Evolutionary conservation across 2,113 vertebrate genomes (phyloP).

Genomic region (Oryzias melastigma): DNA sequence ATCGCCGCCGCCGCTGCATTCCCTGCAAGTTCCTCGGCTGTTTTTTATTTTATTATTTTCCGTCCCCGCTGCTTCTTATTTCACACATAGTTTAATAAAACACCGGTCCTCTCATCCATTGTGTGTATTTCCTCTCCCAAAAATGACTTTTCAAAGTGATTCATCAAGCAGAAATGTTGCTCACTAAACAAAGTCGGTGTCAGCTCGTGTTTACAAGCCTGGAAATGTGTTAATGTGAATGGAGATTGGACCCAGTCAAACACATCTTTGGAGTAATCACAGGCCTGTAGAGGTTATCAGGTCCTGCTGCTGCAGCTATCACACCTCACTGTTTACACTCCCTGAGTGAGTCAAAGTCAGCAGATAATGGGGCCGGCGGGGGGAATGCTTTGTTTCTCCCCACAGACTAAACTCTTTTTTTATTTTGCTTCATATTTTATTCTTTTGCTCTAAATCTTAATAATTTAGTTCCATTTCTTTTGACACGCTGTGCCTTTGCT

Average conservation of each 20-base stretch:
- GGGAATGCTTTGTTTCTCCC: background rate
- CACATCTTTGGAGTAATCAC: slow-evolving; percentile 1
- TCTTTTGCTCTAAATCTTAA: slow-evolving; percentile 22
- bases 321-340: background rate
- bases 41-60: background rate
- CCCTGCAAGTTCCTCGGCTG: background rate
- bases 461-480: slow-evolving; percentile 65
- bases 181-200: background rate
- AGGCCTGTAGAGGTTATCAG: slow-evolving; percentile 12
- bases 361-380: background rate
- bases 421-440: no score
- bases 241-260: slow-evolving; percentile 6
- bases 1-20: background rate
- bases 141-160: background rate
- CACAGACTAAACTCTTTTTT: background rate
- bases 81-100: slow-evolving; percentile 19
- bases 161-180: background rate
- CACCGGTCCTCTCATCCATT: background rate
- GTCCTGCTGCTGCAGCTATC: background rate
- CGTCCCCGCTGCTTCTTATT: slow-evolving; percentile 2
- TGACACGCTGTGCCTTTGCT: slow-evolving; percentile 45
- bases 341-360: background rate
- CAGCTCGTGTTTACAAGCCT: background rate
- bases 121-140: background rate
- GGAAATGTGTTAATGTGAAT: background rate